These are phyloP conservation scores for Ferrisia virgata DNA, from an alignment of 2,888 invertebrate genomes.

Conservation along the genomic window DNA sequence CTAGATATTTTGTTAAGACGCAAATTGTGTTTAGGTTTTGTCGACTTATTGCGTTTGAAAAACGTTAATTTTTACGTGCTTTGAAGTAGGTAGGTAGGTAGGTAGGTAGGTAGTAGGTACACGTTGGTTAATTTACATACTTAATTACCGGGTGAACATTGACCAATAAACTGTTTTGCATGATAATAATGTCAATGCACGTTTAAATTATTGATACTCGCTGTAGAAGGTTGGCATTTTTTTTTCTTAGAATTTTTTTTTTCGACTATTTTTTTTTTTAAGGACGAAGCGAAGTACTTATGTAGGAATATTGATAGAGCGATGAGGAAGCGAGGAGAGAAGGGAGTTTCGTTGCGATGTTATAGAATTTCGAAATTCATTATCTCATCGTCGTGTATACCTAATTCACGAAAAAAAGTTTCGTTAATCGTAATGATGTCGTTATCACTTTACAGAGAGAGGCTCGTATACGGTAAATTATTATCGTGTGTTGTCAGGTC, in stretches of 20 bases:
- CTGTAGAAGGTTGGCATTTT: not conserved
- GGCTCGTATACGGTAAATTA: not conserved
- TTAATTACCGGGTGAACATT: constrained; percentile 30
- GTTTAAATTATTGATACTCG: not conserved
- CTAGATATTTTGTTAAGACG: constrained; percentile 11
- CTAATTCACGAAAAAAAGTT: no score
- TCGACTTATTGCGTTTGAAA: constrained; percentile 24
- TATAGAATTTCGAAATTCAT: not conserved
- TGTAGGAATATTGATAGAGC: no score
- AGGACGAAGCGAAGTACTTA: no score
- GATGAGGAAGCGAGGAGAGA: not conserved
- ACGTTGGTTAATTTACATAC: constrained; percentile 30
- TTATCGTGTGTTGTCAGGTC: no score
- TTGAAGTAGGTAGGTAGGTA: no score
- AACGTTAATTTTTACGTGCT: not conserved
- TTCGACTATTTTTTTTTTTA: not conserved
- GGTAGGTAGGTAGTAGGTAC: no score
- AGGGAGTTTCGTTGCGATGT: no score
- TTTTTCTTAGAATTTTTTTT: not conserved
- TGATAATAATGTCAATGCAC: constrained; percentile 14
- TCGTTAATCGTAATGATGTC: not conserved
- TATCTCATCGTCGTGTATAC: not conserved
- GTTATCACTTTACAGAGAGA: not conserved
- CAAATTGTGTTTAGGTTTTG: not conserved
- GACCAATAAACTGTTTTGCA: constrained; percentile 32